Evolutionary conservation across 2,113 vertebrate species (phyloP).

Genomic region (Clupea harengus): DNA sequence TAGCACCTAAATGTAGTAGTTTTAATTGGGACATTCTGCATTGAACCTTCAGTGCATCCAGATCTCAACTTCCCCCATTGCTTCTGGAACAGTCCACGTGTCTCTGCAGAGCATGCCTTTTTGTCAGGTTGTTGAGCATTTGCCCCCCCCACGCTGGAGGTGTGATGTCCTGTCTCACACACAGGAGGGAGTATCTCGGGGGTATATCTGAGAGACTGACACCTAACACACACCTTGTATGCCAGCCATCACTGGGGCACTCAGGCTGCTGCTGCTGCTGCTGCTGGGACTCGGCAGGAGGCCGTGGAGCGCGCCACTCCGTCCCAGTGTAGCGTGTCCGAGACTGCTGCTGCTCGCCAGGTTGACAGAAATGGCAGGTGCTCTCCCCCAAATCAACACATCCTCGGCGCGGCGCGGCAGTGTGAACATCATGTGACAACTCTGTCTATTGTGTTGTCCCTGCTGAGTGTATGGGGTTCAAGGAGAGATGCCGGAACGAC

Average conservation of each 20-base stretch:
- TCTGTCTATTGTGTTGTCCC: background rate
- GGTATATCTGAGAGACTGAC: background rate
- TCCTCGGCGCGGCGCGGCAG: background rate
- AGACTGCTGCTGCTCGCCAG: background rate
- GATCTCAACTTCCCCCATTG: background rate
- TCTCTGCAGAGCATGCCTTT: background rate
- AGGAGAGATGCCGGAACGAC: background rate
- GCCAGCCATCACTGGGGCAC: background rate
- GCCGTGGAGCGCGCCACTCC: background rate
- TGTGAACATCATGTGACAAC: background rate
- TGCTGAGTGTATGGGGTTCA: background rate
- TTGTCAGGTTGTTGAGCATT: background rate
- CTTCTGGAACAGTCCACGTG: background rate
- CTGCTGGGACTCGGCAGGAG: background rate
- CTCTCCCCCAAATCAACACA: background rate
- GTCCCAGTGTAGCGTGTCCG: background rate
- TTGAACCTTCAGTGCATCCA: background rate
- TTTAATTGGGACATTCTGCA: background rate
- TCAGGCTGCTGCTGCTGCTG: background rate
- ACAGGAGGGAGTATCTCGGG: background rate
- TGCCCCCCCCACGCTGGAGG: background rate
- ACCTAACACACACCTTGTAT: background rate
- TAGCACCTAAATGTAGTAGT: background rate
- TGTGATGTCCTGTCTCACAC: background rate
- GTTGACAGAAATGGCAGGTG: slow-evolving; percentile 9